These are phyloP conservation scores for Cossypha niveicapilla DNA, from an alignment of 2,797 vertebrate genomes.

Conservation along the genomic window DNA sequence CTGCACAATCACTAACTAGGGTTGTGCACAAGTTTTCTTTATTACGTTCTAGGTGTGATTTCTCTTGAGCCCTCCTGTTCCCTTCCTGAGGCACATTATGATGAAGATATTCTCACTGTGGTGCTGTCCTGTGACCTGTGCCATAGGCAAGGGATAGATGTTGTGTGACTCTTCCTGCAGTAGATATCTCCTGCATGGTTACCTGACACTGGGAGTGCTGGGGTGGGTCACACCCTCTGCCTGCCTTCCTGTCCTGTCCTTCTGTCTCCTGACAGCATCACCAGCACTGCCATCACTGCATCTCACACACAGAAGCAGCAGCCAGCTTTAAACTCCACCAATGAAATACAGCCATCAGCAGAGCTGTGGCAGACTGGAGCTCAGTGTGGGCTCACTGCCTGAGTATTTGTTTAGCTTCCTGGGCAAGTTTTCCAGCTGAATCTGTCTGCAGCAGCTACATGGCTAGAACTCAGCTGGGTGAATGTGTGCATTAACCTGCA, in stretches of 20 bases:
- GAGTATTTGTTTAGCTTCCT: not conserved
- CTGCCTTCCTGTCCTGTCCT: not conserved
- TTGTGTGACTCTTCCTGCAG: not conserved
- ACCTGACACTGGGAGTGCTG: not conserved
- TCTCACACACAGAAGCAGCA: not conserved
- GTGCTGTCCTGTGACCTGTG: not conserved
- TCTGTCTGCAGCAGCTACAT: not conserved
- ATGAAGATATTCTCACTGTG: not conserved
- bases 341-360: not conserved
- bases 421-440: not conserved
- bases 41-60: not conserved
- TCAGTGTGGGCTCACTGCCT: not conserved
- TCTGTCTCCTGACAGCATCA: not conserved
- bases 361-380: constrained; percentile 5
- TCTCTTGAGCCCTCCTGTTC: not conserved
- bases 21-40: not conserved
- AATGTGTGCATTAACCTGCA: not conserved
- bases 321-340: not conserved
- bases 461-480: not conserved
- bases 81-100: not conserved
- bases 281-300: not conserved
- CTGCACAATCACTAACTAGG: not conserved
- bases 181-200: rapidly evolving
- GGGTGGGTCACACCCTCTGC: not conserved
- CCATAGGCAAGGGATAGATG: rapidly evolving